phyloP scores from a whole-genome alignment of 2,113 vertebrate genomes.

The Forbesichthys agassizii region DNA sequence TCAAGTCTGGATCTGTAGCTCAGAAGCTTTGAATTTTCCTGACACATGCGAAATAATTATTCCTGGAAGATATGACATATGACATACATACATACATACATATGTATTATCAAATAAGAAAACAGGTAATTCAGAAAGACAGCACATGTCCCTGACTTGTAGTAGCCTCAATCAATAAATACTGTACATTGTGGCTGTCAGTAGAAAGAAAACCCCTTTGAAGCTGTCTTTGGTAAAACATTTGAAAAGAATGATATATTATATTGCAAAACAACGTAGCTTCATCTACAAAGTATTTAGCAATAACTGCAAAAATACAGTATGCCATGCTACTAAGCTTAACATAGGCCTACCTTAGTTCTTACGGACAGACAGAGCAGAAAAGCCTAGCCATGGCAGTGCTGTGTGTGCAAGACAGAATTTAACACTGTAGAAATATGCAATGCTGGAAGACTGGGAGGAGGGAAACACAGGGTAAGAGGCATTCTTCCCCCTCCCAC shows the following conservation, averaged over 20 bases:
- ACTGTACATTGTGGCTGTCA: too few species aligned
- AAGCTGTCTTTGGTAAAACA: too few species aligned
- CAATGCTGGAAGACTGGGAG: conserved; percentile 51
- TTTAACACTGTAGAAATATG: conserved; percentile 37
- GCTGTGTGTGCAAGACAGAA: not conserved
- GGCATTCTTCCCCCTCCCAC: conserved; percentile 60
- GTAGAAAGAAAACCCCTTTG: too few species aligned
- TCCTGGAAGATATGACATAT: too few species aligned
- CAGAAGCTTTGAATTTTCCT: not conserved
- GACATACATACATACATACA: too few species aligned
- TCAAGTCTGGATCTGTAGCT: conserved; percentile 39
- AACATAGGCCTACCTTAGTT: conserved; percentile 45
- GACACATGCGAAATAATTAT: too few species aligned
- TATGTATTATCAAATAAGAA: conserved; percentile 17
- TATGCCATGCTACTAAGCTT: not conserved
- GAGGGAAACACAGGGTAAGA: conserved; percentile 15
- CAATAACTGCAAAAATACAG: too few species aligned
- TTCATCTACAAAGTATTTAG: too few species aligned
- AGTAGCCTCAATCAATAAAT: not conserved
- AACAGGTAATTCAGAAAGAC: too few species aligned
- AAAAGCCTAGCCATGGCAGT: conserved; percentile 3
- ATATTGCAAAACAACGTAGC: too few species aligned
- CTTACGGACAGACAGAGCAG: not conserved
- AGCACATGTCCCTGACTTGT: too few species aligned
- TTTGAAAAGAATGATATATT: too few species aligned